A percentile compares a stretch with the other conserved stretches of the same genome.
These are phyloP conservation scores for Neoaliturus tenellus DNA, from an alignment of 2,888 invertebrate species.

Conservation along the genomic window DNA sequence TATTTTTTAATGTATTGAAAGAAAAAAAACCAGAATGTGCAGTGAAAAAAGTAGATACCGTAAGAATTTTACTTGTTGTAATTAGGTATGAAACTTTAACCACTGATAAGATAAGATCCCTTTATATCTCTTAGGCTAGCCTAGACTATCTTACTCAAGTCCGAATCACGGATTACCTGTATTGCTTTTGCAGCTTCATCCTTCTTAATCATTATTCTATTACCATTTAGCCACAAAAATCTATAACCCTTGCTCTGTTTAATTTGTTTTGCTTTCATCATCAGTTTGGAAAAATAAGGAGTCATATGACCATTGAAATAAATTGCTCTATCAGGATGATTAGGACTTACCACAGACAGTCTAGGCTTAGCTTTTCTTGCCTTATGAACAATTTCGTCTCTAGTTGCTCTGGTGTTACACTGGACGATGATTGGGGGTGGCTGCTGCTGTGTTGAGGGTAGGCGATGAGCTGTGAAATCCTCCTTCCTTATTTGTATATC, in stretches of 20 bases:
- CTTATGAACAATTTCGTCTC: background rate
- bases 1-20: background rate
- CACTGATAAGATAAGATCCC: background rate
- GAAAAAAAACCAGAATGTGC: too few relatives aligned
- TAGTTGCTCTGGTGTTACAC: background rate
- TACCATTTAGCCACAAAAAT: conserved; percentile 16
- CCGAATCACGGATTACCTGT: background rate
- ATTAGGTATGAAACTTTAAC: background rate
- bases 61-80: background rate
- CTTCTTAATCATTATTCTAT: conserved; percentile 4
- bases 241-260: background rate
- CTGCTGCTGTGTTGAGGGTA: background rate
- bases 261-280: background rate
- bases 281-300: background rate
- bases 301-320: conserved; percentile 35
- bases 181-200: background rate
- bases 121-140: background rate
- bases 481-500: conserved; percentile 1
- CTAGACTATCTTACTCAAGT: background rate
- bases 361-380: background rate
- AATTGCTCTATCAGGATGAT: background rate
- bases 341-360: background rate
- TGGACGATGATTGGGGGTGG: background rate
- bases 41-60: background rate
- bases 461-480: background rate